These are phyloP conservation scores for Polypterus bichir DNA, from an alignment of 2,113 vertebrate species.

Conservation along the genomic window DNA sequence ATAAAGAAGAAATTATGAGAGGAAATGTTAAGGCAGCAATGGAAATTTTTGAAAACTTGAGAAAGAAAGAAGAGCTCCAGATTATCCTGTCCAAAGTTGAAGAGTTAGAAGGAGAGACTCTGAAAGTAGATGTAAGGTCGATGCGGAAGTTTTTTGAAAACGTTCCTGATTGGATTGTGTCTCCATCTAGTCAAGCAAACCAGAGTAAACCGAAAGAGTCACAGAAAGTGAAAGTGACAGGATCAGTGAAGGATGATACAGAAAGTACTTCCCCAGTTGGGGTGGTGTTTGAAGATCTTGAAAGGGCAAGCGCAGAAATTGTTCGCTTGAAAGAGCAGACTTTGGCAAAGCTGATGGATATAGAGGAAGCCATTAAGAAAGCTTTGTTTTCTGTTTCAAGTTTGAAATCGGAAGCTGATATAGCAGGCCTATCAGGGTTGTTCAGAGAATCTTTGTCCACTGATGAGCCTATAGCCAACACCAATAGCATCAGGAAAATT, in stretches of 20 bases:
- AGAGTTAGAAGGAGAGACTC: conserved; percentile 70
- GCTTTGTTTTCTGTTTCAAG: conserved; percentile 78
- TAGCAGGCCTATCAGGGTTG: conserved; percentile 56
- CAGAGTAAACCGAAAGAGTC: conserved; percentile 13
- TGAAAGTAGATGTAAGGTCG: conserved; percentile 53
- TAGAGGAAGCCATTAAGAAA: conserved; percentile 79
- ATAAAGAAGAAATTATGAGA: conserved; percentile 78
- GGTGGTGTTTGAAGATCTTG: conserved; percentile 73
- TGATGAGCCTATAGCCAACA: conserved; percentile 28
- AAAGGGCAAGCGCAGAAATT: conserved; percentile 76
- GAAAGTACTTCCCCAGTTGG: conserved; percentile 56
- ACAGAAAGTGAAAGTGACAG: conserved; percentile 25
- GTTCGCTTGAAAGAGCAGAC: conserved; percentile 81
- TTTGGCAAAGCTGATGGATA: conserved; percentile 70
- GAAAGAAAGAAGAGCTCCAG: conserved; percentile 66
- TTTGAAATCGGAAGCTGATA: conserved; percentile 74
- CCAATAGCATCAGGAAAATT: conserved; percentile 53
- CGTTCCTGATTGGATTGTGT: conserved; percentile 59
- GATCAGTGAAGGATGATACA: conserved; percentile 23
- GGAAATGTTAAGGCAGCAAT: conserved; percentile 59
- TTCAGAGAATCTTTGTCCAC: conserved; percentile 67
- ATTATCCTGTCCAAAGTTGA: conserved; percentile 64
- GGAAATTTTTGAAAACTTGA: conserved; percentile 68
- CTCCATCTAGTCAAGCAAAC: conserved; percentile 23
- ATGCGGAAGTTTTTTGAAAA: conserved; percentile 67